Evolutionary conservation across 2,797 vertebrate species (phyloP).

Genomic region (Neosilurus mollespiculum): DNA sequence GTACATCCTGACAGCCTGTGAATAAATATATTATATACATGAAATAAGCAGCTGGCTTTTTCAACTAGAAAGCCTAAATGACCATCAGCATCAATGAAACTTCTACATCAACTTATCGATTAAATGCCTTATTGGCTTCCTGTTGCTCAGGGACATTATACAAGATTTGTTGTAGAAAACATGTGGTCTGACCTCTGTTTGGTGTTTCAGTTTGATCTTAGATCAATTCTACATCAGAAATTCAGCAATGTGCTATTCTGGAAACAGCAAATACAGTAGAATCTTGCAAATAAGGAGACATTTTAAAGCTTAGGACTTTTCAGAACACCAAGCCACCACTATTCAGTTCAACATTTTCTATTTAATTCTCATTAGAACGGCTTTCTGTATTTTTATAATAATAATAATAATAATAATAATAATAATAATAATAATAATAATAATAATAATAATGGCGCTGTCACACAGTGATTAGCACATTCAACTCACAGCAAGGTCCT

Average conservation of each 20-base stretch:
- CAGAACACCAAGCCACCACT: slow-evolving; percentile 6
- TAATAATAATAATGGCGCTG: no score
- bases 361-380: slow-evolving; percentile 10
- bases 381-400: neutral
- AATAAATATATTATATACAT: neutral
- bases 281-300: slow-evolving; percentile 6
- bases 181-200: slow-evolving; percentile 28
- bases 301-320: slow-evolving; percentile 28
- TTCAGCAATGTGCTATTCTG: slow-evolving; percentile 6
- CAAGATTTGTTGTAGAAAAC: slow-evolving; percentile 28
- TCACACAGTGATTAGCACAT: no score
- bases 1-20: neutral
- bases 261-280: neutral
- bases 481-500: no score
- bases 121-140: slow-evolving; percentile 27
- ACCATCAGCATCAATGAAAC: neutral
- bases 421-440: no score
- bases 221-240: slow-evolving; percentile 23
- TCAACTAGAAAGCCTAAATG: neutral
- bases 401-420: no score
- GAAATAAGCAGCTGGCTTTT: neutral
- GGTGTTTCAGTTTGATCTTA: slow-evolving; percentile 34
- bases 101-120: slow-evolving; percentile 16
- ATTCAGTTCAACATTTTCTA: slow-evolving; percentile 15
- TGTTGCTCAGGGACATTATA: slow-evolving; percentile 20